phyloP scores from a whole-genome alignment of 1,140 invertebrate genomes.

The Eriosoma lanigerum region DNA sequence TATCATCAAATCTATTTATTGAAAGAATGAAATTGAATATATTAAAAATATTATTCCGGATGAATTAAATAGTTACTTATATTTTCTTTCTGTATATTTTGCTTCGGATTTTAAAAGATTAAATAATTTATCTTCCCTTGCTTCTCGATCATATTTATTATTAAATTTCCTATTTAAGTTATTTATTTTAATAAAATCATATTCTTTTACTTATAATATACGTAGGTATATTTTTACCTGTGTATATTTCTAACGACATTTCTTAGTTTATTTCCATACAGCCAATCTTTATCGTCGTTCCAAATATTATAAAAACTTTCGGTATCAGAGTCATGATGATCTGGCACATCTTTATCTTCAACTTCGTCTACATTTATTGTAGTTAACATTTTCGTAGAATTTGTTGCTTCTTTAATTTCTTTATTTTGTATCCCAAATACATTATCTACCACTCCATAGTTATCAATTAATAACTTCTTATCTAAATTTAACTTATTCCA shows the following conservation, averaged over 20 bases:
- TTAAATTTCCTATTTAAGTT: constrained; percentile 11
- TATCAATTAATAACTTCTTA: neutral
- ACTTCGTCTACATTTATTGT: neutral
- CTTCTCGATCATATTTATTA: constrained; percentile 26
- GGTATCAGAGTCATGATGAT: constrained; percentile 42
- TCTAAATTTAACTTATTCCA: neutral
- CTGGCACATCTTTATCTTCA: neutral
- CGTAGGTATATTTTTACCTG: neutral
- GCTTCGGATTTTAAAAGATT: constrained; percentile 7
- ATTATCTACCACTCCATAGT: neutral
- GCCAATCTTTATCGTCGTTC: constrained; percentile 8
- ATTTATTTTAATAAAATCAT: neutral
- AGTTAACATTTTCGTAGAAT: neutral
- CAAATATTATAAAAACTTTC: constrained; percentile 46
- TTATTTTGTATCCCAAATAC: neutral
- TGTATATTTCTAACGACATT: constrained; percentile 37
- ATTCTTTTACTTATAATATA: neutral
- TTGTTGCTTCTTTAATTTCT: too few relatives aligned
- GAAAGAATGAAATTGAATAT: neutral
- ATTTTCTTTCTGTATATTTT: neutral
- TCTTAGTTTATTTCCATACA: neutral
- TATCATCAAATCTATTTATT: neutral
- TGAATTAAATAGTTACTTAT: constrained; percentile 7
- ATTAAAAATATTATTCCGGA: neutral
- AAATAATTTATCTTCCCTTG: constrained; percentile 22